Evolutionary conservation across 2,797 vertebrate species (phyloP).

Genomic region (Eupleurogrammus muticus): DNA sequence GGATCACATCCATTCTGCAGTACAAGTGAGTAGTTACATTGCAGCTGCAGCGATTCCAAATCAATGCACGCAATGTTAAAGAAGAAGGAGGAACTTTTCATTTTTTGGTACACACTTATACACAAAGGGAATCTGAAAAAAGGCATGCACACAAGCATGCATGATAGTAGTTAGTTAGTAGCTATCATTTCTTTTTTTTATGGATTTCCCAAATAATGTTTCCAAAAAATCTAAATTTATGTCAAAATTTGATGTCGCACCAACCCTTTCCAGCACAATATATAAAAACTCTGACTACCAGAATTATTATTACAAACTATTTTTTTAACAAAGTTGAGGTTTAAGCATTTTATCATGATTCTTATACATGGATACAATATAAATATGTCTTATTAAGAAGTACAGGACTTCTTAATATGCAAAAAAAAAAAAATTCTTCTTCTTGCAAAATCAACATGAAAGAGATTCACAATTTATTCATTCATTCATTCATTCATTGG

Average conservation of each 20-base stretch:
- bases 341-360: background rate
- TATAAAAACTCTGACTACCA: too few relatives aligned
- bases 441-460: too few relatives aligned
- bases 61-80: background rate
- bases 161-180: background rate
- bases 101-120: too few relatives aligned
- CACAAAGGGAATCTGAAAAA: background rate
- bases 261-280: too few relatives aligned
- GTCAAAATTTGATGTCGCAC: background rate
- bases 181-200: background rate
- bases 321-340: background rate
- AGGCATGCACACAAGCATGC: background rate
- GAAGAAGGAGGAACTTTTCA: too few relatives aligned
- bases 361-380: too few relatives aligned
- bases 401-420: too few relatives aligned
- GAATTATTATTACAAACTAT: too few relatives aligned
- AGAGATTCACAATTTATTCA: too few relatives aligned
- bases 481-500: too few relatives aligned
- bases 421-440: too few relatives aligned
- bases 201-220: background rate
- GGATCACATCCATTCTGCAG: background rate
- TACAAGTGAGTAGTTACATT: background rate
- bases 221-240: background rate
- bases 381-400: too few relatives aligned
- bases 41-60: background rate